Conservation (phyloP, 2,113 vertebrate species). For the Plecotus auritus region DNA sequence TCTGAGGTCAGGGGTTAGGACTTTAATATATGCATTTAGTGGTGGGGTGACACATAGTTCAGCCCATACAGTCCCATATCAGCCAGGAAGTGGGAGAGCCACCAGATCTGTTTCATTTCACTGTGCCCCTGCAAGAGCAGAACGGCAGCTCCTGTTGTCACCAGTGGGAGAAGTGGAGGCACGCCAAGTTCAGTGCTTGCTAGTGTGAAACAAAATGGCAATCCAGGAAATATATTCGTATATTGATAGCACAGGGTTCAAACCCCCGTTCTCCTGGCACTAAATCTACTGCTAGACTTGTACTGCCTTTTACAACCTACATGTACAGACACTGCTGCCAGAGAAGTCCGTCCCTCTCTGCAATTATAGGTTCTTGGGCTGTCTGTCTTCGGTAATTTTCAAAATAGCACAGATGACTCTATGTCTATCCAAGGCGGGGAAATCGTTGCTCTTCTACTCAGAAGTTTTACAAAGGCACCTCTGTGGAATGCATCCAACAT, state of each 20-base stretch:
- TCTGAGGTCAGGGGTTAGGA: neutral
- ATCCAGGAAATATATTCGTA: neutral
- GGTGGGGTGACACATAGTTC: neutral
- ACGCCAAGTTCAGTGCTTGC: neutral
- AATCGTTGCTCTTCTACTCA: neutral
- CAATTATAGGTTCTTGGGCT: slow-evolving; percentile 27
- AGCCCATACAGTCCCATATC: too few species aligned
- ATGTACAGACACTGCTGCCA: neutral
- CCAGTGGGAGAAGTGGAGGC: neutral
- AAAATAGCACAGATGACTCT: slow-evolving; percentile 50
- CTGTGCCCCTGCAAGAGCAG: too few species aligned
- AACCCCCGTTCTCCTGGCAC: neutral
- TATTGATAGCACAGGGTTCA: neutral
- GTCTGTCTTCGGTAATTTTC: slow-evolving; percentile 48
- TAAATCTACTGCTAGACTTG: neutral
- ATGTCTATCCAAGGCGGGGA: neutral
- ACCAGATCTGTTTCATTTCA: neutral
- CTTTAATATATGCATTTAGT: neutral
- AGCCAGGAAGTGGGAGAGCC: neutral
- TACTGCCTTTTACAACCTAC: neutral
- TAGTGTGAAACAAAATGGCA: neutral
- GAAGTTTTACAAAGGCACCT: slow-evolving; percentile 24
- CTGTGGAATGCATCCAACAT: neutral
- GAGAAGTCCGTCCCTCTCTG: neutral
- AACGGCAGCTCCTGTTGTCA: neutral